phyloP scores from a whole-genome alignment of 2,888 invertebrate genomes.

The Rhingia campestris region DNA sequence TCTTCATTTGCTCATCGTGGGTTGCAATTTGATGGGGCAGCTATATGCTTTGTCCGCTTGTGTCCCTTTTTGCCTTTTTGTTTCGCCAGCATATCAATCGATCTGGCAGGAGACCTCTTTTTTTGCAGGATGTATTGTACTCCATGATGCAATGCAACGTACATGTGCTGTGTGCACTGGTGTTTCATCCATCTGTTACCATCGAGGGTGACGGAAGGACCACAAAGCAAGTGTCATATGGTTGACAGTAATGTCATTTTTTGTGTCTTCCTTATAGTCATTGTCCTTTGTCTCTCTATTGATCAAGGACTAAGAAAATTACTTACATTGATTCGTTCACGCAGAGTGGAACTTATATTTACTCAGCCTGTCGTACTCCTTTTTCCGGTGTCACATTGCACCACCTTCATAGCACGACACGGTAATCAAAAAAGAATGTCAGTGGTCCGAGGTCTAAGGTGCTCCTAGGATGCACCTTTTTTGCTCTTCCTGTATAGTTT shows the following conservation, averaged over 20 bases:
- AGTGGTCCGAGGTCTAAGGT: background rate
- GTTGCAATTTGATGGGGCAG: constrained; percentile 49
- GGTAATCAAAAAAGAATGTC: constrained; percentile 45
- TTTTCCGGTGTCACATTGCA: constrained; percentile 71
- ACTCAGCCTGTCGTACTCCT: constrained; percentile 45
- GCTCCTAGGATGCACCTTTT: constrained; percentile 45
- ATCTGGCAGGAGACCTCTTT: constrained; percentile 22
- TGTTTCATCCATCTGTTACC: constrained; percentile 57
- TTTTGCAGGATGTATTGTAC: constrained; percentile 28
- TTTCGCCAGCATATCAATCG: constrained; percentile 43
- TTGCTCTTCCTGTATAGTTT: constrained; percentile 40
- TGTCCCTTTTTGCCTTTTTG: constrained; percentile 8
- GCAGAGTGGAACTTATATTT: constrained; percentile 52
- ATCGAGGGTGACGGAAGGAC: constrained; percentile 53
- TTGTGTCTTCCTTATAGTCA: constrained; percentile 22
- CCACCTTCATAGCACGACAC: constrained; percentile 28
- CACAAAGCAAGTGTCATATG: constrained; percentile 70
- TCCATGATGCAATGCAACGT: constrained; percentile 41
- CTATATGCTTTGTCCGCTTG: constrained; percentile 31
- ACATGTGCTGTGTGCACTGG: constrained; percentile 48
- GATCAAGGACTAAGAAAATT: constrained; percentile 59
- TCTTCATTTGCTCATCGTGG: constrained; percentile 39
- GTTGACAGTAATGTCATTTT: constrained; percentile 56
- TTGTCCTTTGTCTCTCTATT: constrained; percentile 37
- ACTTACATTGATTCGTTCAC: constrained; percentile 52